These are phyloP conservation scores for Patella pellucida DNA, from an alignment of 2,888 invertebrate genomes.

Conservation along the genomic window DNA sequence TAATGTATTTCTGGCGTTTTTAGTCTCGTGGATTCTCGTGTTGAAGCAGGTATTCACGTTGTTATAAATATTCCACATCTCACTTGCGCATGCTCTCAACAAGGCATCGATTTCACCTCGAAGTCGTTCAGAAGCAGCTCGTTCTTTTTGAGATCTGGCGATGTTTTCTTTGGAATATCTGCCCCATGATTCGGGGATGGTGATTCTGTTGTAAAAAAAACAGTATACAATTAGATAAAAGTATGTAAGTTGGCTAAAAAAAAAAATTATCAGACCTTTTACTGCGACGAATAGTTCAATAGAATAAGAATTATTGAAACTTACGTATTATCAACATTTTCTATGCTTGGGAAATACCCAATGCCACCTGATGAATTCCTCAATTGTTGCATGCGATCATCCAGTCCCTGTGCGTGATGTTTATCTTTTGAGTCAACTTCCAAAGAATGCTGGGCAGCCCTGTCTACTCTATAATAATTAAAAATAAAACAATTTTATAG, in stretches of 20 bases:
- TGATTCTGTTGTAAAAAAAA: constrained; percentile 75
- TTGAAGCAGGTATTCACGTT: constrained; percentile 68
- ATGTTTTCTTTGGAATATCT: constrained; percentile 69
- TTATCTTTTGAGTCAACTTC: constrained; percentile 91
- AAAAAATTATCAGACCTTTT: no score
- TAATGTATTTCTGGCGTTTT: constrained; percentile 67
- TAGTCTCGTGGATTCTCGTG: constrained; percentile 63
- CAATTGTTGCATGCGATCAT: constrained; percentile 67
- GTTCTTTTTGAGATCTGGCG: constrained; percentile 65
- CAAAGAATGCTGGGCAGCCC: constrained; percentile 78
- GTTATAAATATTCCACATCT: constrained; percentile 70
- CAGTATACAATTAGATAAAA: background rate
- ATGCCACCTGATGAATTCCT: constrained; percentile 62
- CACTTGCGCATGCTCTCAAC: constrained; percentile 65
- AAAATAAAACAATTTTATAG: background rate
- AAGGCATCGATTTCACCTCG: constrained; percentile 66
- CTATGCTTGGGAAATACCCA: constrained; percentile 65
- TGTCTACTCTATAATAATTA: constrained; percentile 59
- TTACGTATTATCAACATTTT: constrained; percentile 67
- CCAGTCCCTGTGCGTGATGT: constrained; percentile 79
- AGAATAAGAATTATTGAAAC: constrained; percentile 21
- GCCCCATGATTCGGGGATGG: constrained; percentile 74
- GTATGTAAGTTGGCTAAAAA: background rate
- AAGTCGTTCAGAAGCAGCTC: constrained; percentile 64
- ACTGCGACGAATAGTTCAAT: no score